Evolutionary conservation across 64 coral and sea anemone species (phyloP).

Genomic region (Hydrozoanthus tunicans): DNA sequence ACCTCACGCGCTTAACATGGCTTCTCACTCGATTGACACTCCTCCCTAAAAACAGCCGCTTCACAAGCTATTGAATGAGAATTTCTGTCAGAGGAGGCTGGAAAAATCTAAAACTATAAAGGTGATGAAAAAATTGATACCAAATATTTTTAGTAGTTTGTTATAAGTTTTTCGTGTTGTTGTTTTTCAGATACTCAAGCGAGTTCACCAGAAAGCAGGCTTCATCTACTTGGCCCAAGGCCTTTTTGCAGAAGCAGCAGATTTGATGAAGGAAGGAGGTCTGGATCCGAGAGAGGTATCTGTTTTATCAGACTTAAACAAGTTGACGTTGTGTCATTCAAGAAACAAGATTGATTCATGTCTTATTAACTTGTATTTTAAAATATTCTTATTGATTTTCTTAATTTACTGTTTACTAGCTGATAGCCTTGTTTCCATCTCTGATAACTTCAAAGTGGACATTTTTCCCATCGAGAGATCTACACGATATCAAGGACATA

Average conservation of each 20-base stretch:
- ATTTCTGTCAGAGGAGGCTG: no score
- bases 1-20: no score
- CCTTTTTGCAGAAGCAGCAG: slow-evolving; percentile 73
- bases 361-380: neutral
- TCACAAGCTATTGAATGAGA: no score
- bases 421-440: slow-evolving; percentile 80
- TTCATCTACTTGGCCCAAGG: slow-evolving; percentile 84
- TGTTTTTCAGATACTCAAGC: slow-evolving; percentile 68
- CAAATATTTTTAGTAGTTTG: neutral
- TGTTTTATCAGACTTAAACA: no score
- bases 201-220: slow-evolving; percentile 87
- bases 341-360: neutral
- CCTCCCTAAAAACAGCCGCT: no score
- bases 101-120: neutral
- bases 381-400: neutral
- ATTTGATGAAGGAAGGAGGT: slow-evolving; percentile 82
- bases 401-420: slow-evolving; percentile 54
- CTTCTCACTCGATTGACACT: no score
- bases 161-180: neutral
- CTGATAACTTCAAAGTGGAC: slow-evolving; percentile 83
- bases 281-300: slow-evolving; percentile 94
- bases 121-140: neutral
- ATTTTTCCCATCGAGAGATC: slow-evolving; percentile 80
- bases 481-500: slow-evolving; percentile 75
- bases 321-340: no score